Conservation (phyloP, 2,113 vertebrate genomes). For the Leptocoma aspasia region DNA sequence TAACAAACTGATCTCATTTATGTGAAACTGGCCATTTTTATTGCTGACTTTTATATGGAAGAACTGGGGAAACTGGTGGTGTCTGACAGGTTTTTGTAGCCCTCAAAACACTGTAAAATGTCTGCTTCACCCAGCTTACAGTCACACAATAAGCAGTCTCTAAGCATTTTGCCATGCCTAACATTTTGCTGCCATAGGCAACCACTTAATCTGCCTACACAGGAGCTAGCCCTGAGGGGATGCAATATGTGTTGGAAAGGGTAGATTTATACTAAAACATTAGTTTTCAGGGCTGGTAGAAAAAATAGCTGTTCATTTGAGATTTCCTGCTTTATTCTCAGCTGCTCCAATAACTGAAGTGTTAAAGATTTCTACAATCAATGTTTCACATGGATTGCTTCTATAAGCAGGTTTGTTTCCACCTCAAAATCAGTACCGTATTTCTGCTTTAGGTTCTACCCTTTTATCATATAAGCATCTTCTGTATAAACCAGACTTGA, state of each 20-base stretch:
- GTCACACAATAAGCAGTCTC: slow-evolving; percentile 19
- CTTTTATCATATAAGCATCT: slow-evolving; percentile 63
- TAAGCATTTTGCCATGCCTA: slow-evolving; percentile 37
- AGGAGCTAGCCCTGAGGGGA: slow-evolving; percentile 51
- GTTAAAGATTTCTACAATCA: slow-evolving; percentile 46
- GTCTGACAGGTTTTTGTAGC: background rate
- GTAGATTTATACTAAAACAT: slow-evolving; percentile 52
- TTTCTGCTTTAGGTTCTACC: slow-evolving; percentile 23
- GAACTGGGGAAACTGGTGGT: background rate
- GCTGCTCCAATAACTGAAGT: slow-evolving; percentile 42
- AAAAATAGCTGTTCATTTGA: slow-evolving; percentile 56
- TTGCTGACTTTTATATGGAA: background rate
- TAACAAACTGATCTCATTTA: background rate
- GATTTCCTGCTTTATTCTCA: slow-evolving; percentile 46
- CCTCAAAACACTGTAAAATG: background rate
- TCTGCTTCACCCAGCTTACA: background rate
- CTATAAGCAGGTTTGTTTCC: slow-evolving; percentile 47
- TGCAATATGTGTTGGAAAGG: slow-evolving; percentile 41
- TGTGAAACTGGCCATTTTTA: background rate
- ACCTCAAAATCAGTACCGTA: slow-evolving; percentile 15
- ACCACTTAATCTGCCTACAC: slow-evolving; percentile 48
- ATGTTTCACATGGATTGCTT: slow-evolving; percentile 1
- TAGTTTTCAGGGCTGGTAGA: background rate
- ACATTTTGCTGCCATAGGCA: slow-evolving; percentile 52
- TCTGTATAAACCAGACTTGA: slow-evolving; percentile 57